Evolutionary conservation across 2,797 vertebrate genomes (phyloP), one percentile per base, ranked within the genome.

Genomic region (Danio jaintianensis): DNA sequence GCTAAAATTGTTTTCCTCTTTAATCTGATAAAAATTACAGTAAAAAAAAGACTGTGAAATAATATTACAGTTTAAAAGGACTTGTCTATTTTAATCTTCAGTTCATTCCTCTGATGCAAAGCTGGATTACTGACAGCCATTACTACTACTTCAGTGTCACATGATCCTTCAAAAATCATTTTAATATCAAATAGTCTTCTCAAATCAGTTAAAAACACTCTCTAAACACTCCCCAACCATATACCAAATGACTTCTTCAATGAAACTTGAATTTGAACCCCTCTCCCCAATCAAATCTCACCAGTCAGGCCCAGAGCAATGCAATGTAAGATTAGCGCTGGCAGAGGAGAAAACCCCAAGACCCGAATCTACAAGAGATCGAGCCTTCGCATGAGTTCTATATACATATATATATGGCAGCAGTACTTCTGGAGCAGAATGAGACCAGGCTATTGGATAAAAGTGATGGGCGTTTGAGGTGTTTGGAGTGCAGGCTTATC

Each of bases 401-500:
- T 94, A 93, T 93, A 91, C 91, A 93, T 90, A 91, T 90, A 73
- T 16, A 77, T 68, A 86, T 89, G 83, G 85, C 72, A 73, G 56
- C 38, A 12, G 15, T 75, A 76, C 75, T 83, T 86, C 67, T 84
- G 69, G 84, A 58, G 47, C 78, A n/a, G 62, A 55, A 84, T 81
- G 63, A 84, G 78, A 67, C 56, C 79, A 80, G 55, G 79, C 86
- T 63, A 94, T 93, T 94, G 94, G 93, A 88, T 88, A 85, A 56
- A 80, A 79, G 81, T 59, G 72, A 48, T 75, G 78, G 84, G 85
- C 61, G 86, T 80, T 84, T 70, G 89, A 70, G 78, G 6, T 67
- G 75, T 86, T 89, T 88, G 92, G 88, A 64, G 89, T 86, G 89
- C 89, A 85, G 61, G 86, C 89, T 92, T 88, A 90, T 91, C 90